Conservation (phyloP, 1,140 invertebrate species). For the Agrilus planipennis region DNA sequence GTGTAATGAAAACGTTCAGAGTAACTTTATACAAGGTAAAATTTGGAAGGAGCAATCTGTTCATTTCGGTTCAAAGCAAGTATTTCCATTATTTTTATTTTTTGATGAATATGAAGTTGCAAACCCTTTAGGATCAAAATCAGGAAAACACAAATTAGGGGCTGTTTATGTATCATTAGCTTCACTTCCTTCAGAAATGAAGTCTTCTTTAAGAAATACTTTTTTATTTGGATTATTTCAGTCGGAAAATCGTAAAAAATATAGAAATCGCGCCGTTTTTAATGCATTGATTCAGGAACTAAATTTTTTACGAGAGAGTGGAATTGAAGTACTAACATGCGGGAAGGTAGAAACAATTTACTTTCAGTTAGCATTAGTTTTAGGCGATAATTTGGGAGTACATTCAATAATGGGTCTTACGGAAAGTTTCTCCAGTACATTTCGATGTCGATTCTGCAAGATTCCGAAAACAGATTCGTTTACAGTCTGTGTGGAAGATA, state of each 20-base stretch:
- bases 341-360: neutral
- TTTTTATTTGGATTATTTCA: neutral
- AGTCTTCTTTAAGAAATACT: neutral
- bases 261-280: neutral
- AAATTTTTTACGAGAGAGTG: neutral
- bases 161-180: constrained; percentile 3
- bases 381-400: constrained; percentile 3
- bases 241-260: neutral
- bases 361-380: neutral
- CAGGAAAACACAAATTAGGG: constrained; percentile 6
- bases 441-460: constrained; percentile 4
- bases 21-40: neutral
- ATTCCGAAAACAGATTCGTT: neutral
- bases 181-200: neutral
- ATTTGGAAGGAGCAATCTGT: neutral
- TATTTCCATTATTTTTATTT: constrained; percentile 14
- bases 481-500: neutral
- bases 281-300: neutral
- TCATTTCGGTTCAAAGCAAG: neutral
- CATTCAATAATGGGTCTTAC: constrained; percentile 3
- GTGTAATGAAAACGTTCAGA: neutral
- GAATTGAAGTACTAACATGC: neutral
- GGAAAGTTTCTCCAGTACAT: constrained; percentile 3
- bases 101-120: constrained; percentile 11
- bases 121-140: constrained; percentile 8